Conservation (phyloP, 2,888 invertebrate species). For the Quadroppia sp. region DNA sequence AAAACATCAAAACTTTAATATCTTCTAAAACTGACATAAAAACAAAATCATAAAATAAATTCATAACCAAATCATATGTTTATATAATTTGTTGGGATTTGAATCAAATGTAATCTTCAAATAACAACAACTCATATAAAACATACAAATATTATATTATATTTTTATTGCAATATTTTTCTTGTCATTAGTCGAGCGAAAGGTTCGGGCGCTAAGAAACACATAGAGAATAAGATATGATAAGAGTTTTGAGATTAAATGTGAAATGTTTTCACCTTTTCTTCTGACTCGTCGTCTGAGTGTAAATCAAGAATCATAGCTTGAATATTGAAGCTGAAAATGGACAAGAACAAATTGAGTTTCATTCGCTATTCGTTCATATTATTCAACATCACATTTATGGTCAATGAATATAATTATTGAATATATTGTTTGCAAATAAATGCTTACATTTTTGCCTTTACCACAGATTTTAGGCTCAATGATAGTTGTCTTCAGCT, state of each 20-base stretch:
- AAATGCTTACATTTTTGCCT: not conserved
- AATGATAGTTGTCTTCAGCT: slow-evolving; percentile 9
- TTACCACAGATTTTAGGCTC: not conserved
- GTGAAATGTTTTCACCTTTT: not conserved
- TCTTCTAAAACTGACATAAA: no score
- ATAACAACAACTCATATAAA: no score
- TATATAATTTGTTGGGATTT: no score
- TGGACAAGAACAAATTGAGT: not conserved
- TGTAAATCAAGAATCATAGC: not conserved
- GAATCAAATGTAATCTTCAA: no score
- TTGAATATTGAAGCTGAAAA: not conserved
- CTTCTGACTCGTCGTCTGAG: no score
- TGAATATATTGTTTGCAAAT: not conserved
- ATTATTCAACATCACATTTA: slow-evolving; percentile 3
- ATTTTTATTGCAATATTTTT: no score
- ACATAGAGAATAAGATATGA: slow-evolving; percentile 3
- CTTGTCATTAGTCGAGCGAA: not conserved
- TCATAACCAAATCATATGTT: no score
- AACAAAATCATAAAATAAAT: no score
- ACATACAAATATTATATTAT: no score
- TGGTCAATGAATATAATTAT: not conserved
- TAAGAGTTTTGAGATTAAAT: not conserved
- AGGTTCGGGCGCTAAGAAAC: not conserved
- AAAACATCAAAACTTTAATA: no score
- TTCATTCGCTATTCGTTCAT: slow-evolving; percentile 10